phyloP scores from a whole-genome alignment of 2,888 invertebrate species.

The Cerceris ruficornis region DNA sequence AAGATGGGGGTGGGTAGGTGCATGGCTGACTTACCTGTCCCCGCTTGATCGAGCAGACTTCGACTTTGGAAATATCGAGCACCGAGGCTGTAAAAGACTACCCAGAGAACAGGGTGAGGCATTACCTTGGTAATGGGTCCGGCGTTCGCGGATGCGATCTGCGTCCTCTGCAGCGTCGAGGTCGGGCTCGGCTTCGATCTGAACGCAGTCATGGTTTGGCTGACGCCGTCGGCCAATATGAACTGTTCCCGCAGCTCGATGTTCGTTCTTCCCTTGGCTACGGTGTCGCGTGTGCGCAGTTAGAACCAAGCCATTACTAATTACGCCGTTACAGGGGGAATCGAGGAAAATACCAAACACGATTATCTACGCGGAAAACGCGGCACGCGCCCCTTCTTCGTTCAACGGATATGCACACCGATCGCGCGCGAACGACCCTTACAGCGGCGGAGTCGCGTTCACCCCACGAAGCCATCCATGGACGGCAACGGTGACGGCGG shows the following conservation, averaged over 20 bases:
- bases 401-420: not conserved
- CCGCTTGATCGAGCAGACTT: constrained; percentile 4
- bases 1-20: no score
- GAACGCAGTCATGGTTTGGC: constrained; percentile 99
- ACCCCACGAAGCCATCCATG: no score
- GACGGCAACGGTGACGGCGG: no score
- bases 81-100: constrained; percentile 3
- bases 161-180: constrained; percentile 86
- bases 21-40: not conserved
- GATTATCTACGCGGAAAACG: not conserved
- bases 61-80: constrained; percentile 34
- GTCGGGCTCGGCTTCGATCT: constrained; percentile 95
- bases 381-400: not conserved
- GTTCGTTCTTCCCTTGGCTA: constrained; percentile 99
- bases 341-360: constrained; percentile 35
- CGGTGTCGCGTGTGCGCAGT: constrained; percentile 82
- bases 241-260: constrained; percentile 99
- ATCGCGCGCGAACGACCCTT: not conserved
- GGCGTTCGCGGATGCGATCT: constrained; percentile 84
- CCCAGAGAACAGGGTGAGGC: constrained; percentile 24
- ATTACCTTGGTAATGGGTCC: constrained; percentile 98
- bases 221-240: constrained; percentile 98
- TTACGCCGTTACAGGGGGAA: constrained; percentile 60
- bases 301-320: constrained; percentile 69
- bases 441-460: no score